Evolutionary conservation across 1,140 invertebrate genomes (phyloP), one percentile per base, ranked within the genome.

Genomic region (Halictus rubicundus): DNA sequence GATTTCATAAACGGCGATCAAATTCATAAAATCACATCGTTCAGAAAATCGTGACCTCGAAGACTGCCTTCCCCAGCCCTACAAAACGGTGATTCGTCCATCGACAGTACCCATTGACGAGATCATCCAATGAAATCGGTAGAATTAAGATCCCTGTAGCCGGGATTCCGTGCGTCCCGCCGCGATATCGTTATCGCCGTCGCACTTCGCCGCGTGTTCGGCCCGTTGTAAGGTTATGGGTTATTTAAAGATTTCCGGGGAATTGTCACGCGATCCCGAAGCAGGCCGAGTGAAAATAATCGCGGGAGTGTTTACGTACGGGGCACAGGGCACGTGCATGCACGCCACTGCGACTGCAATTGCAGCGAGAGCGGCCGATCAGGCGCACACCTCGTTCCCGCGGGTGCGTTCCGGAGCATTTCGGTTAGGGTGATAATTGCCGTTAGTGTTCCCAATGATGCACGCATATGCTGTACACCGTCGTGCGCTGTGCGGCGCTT

Each of bases 401-500:
- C n/a, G 59, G 68, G 69, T 60, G 60, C 71, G 70, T 39, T 78
- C 57, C 59, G 32, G 54, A 59, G 68, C 70, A 69, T 80, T 82
- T 76, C 60, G 78, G 82, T 81, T 81, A 80, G 87, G 84, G 86
- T 88, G 90, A 91, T 91, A 92, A 92, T 92, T 91, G 89, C 88
- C 88, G 88, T 87, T 90, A 88, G 85, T 84, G 87, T 83, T 88
- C 81, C 83, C 86, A 85, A 78, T 82, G 83, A 86, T 76, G 78
- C 80, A 80, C 82, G 85, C 82, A 87, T 85, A 81, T 72, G 75
- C 82, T 69, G 57, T 71, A 68, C 65, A 23, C 37, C 14, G 42
- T 14, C 2, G 1, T 14, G 42, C 42, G 32, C 32, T 32, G 32
- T 3, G 32, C 27, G 46, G 61, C 49, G 69, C 59, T 73, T 7